These are phyloP conservation scores for Leucosticte australis DNA, from an alignment of 2,113 vertebrate species.

Conservation along the genomic window DNA sequence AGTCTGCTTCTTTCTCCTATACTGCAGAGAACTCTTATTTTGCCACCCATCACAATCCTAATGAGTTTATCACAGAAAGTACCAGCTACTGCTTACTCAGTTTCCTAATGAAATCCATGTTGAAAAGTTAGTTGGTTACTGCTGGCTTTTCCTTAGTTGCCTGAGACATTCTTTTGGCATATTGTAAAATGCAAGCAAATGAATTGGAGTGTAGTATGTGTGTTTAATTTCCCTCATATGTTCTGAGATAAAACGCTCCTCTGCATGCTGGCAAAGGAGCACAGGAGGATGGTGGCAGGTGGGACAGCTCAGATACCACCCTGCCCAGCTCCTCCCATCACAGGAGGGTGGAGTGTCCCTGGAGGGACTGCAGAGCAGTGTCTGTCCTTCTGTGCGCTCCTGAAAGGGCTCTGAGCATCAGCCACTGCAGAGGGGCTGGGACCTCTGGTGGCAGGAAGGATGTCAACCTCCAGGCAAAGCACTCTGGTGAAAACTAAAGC, in stretches of 20 bases:
- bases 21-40: not conserved
- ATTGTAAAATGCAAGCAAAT: not conserved
- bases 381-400: too few relatives aligned
- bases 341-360: not conserved
- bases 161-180: not conserved
- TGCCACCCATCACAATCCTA: not conserved
- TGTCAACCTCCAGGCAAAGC: not conserved
- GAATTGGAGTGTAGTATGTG: not conserved
- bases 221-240: not conserved
- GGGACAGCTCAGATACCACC: not conserved
- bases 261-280: not conserved
- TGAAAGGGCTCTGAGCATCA: not conserved
- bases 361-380: not conserved
- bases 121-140: constrained; percentile 13
- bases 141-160: not conserved
- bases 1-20: not conserved
- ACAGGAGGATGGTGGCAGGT: not conserved
- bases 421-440: not conserved
- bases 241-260: not conserved
- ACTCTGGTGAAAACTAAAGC: not conserved
- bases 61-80: not conserved
- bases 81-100: not conserved
- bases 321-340: not conserved
- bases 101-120: not conserved
- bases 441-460: not conserved